phyloP scores from a whole-genome alignment of 1,140 invertebrate genomes.

The Hirudo medicinalis region DNA sequence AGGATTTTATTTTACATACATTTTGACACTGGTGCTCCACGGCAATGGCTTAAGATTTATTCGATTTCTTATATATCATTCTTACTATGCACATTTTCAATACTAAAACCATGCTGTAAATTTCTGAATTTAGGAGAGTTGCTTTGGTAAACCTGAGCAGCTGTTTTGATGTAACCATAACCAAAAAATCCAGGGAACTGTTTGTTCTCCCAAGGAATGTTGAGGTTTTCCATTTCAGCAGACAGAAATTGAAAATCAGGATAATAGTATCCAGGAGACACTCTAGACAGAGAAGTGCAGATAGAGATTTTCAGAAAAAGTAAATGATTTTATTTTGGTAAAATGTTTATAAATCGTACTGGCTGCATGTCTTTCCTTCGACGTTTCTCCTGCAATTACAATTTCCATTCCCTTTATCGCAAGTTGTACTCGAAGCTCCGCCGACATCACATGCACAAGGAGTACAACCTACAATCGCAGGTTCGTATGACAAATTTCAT shows the following conservation, averaged over 20 bases:
- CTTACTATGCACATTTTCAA: too few species aligned
- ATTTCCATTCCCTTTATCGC: neutral
- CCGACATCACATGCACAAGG: slow-evolving; percentile 9
- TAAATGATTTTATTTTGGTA: too few species aligned
- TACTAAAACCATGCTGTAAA: too few species aligned
- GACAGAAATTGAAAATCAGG: slow-evolving; percentile 20
- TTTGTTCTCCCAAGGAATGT: slow-evolving; percentile 3
- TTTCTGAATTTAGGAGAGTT: too few species aligned
- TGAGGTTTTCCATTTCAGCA: slow-evolving; percentile 19
- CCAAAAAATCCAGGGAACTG: slow-evolving; percentile 9
- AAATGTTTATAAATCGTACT: neutral
- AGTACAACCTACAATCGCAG: slow-evolving; percentile 3
- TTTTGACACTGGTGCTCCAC: too few species aligned
- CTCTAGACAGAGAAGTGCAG: neutral
- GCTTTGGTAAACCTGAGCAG: neutral
- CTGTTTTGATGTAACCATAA: slow-evolving; percentile 19
- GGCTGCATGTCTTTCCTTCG: neutral
- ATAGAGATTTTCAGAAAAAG: neutral
- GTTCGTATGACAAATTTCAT: too few species aligned
- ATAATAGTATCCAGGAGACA: slow-evolving; percentile 14
- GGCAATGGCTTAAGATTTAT: too few species aligned
- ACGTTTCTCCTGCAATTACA: slow-evolving; percentile 5
- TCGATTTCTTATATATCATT: too few species aligned
- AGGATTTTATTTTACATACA: too few species aligned
- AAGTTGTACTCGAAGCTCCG: neutral